A percentile compares a stretch with the other conserved stretches of the same genome.
Conservation (phyloP, 2,797 vertebrate species). For the Chelon auratus region DNA sequence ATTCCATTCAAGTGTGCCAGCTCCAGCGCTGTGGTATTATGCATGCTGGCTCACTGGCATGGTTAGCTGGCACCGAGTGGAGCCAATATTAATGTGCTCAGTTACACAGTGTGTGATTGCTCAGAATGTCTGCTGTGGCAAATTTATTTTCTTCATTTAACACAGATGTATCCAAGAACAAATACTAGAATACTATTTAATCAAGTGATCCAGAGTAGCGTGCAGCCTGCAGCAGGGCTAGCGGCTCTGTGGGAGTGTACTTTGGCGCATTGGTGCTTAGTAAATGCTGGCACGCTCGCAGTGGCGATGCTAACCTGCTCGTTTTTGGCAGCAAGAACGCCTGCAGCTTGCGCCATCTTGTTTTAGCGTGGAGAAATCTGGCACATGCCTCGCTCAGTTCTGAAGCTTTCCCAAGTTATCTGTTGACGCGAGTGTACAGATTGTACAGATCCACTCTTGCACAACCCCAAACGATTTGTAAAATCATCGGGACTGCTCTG, state of each 20-base stretch:
- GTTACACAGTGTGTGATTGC: constrained; percentile 19
- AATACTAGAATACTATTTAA: background rate
- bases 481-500: too few species aligned
- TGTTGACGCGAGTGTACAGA: too few species aligned
- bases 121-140: constrained; percentile 21
- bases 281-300: background rate
- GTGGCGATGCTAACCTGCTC: background rate
- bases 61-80: constrained; percentile 6
- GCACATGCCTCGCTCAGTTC: too few species aligned
- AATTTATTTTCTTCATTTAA: background rate
- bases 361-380: too few species aligned
- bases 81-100: constrained; percentile 29
- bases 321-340: background rate
- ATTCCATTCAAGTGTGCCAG: constrained; percentile 39
- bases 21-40: constrained; percentile 21
- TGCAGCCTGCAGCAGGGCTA: background rate
- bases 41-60: constrained; percentile 21
- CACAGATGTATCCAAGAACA: background rate
- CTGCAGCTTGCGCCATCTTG: background rate
- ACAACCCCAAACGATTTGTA: too few species aligned
- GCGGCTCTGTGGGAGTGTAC: background rate
- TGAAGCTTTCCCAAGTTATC: too few species aligned
- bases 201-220: background rate
- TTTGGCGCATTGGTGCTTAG: too few species aligned
- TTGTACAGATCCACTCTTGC: too few species aligned